Evolutionary conservation across 2,113 vertebrate genomes (phyloP), one percentile per base, ranked within the genome.

Genomic region (Rana temporaria): DNA sequence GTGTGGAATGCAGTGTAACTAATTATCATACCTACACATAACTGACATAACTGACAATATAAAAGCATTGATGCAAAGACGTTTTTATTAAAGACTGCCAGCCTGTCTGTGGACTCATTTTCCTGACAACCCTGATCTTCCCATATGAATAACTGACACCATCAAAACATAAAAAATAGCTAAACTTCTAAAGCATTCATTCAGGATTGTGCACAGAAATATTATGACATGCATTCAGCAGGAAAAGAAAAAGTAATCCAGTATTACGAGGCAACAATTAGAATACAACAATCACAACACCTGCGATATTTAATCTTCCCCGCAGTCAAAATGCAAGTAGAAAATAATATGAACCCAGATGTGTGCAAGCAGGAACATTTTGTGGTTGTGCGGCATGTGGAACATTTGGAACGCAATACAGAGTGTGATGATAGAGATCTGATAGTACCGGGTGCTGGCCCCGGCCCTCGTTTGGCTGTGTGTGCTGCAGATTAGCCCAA

Each of bases 401-500:
- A 68, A 87, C 1, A 0, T 87, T 70, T 80, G 78, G 84, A 79
- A 48, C 48, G 78, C 67, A 80, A 78, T 85, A 75, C 42, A 0
- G 84, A 52, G 48, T 70, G 79, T 81, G 81, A 70, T 63, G 86
- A 16, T 85, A 77, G 86, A 88, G 89, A 81, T 84, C 64, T 86
- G 88, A 70, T 86, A 85, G 5, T 38, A 38, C 87, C 89, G 88
- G 65, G 71, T 80, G 32, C 56, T 85, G 30, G 30, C 32, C 69
- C 70, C 85, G 82, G 90, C 77, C 76, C 87, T 89, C 71, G 86
- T 87, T 16, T 56, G 74, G 64, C 20, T 84, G 85, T 68, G 86
- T 62, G 85, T 86, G 81, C 87, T 87, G 84, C 87, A 52, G 70
- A 88, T 85, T 90, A 85, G 85, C 85, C 83, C 81, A 62, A 83